Base-by-base conservation (phyloP, 2,888 invertebrate species). In the Eupithecia vulgata region DNA sequence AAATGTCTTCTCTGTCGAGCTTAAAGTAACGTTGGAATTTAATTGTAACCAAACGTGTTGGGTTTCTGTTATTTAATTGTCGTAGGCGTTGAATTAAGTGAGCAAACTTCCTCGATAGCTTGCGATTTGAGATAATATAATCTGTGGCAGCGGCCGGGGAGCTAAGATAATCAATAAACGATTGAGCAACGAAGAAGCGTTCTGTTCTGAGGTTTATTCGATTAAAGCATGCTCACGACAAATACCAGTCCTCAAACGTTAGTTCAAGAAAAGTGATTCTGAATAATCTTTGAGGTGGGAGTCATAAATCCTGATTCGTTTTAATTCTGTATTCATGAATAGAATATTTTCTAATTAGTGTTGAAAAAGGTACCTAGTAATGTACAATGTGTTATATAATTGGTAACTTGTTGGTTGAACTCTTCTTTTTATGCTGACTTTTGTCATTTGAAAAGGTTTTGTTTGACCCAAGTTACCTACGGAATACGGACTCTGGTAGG, bases 111-210 rank as follows among this genome's bases (percentile, higher is more conserved):
- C 25, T 37, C 40, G 40, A 35, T 37, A 37, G 37, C 40, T 37
- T 65, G 21, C 13, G 13, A 40, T 40, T 62, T 64, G 62, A 37
- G n/a, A 35, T 37, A 10, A 6, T 64, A 10, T 37, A 35, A 35
- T 64, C 62, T 64, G 62, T 25, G 65, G 65, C n/a, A 7, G 40
- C 61, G 34, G 17, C 17, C 15, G 40, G 62, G 62, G 52, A 67
- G 30, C 67, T 48, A 62, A 71, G 67, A 68, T 72, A 72, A 70
- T 73, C 73, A 73, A 73, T 73, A 70, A 61, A 70, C 70, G 62
- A 69, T 66, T 66, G 21, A 66, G 35, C 45, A 67, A 48, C 62
- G 37, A 25, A 15, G 45, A 35, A 21, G 45, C 30, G 17, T 48
- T 68, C 35, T 37, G 25, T 67, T 35, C 59, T n/a, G n/a, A n/a